phyloP scores from a whole-genome alignment of 2,797 vertebrate genomes.

The Enteromius trimaculatus region DNA sequence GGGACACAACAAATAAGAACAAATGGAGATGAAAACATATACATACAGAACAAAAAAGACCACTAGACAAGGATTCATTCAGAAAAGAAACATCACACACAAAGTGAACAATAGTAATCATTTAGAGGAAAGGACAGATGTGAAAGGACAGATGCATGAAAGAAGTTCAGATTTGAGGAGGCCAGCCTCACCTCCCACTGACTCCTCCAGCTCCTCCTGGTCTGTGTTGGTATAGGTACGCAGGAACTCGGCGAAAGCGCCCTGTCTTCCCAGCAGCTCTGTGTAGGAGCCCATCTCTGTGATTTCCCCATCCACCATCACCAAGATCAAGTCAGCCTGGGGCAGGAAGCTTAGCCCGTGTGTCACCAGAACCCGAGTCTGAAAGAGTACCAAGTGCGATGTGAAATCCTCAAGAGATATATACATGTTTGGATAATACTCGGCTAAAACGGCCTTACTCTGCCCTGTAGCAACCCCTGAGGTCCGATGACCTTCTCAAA shows the following conservation, averaged over 20 bases:
- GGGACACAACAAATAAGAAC: slow-evolving; percentile 21
- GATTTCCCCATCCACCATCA: slow-evolving; percentile 91
- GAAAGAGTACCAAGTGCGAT: background rate
- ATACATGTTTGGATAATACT: slow-evolving; percentile 77
- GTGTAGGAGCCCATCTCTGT: slow-evolving; percentile 93
- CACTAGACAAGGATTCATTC: background rate
- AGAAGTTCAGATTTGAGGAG: background rate
- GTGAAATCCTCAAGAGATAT: background rate
- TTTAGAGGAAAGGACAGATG: background rate
- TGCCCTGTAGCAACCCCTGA: slow-evolving; percentile 87
- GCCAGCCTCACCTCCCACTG: slow-evolving; percentile 69
- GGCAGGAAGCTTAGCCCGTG: slow-evolving; percentile 90
- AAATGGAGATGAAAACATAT: slow-evolving; percentile 39
- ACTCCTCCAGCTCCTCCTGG: slow-evolving; percentile 65
- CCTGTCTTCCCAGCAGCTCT: slow-evolving; percentile 82
- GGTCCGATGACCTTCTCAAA: slow-evolving; percentile 94
- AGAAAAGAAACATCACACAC: background rate
- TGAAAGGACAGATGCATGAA: slow-evolving; percentile 6
- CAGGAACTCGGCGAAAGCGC: slow-evolving; percentile 87
- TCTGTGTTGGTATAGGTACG: slow-evolving; percentile 84
- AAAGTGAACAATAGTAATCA: background rate
- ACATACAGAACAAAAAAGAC: background rate
- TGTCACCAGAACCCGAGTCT: slow-evolving; percentile 87
- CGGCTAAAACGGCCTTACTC: slow-evolving; percentile 73
- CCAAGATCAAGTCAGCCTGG: slow-evolving; percentile 86